Conservation (phyloP, 2,888 invertebrate genomes). For the Pterobdella sp. region DNA sequence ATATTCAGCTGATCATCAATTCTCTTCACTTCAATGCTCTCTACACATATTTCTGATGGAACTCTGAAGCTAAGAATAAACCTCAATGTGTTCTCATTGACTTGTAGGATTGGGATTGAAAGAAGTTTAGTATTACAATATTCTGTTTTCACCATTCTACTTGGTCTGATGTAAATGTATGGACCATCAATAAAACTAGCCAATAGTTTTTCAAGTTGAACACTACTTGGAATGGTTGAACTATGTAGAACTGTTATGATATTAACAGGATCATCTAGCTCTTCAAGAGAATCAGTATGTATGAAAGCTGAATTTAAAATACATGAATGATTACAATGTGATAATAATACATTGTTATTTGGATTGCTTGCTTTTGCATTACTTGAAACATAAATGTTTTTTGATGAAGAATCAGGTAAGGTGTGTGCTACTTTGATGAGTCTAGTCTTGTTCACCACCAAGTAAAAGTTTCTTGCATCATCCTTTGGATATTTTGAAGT, state of each 20-base stretch:
- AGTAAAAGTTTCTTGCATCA: neutral
- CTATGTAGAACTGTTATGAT: neutral
- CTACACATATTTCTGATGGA: slow-evolving; percentile 6
- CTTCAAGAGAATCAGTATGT: neutral
- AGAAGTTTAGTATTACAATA: neutral
- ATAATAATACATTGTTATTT: neutral
- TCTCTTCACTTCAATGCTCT: slow-evolving; percentile 19
- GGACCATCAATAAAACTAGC: slow-evolving; percentile 10
- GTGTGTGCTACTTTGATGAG: slow-evolving; percentile 7
- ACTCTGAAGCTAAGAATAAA: slow-evolving; percentile 12
- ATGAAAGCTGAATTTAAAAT: too few relatives aligned
- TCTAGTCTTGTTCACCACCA: slow-evolving; percentile 13
- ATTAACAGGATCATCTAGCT: neutral
- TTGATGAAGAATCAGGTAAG: neutral
- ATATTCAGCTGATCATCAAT: slow-evolving; percentile 20
- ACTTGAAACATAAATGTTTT: neutral
- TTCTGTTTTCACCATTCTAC: slow-evolving; percentile 7
- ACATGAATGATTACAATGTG: neutral
- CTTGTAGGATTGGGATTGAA: slow-evolving; percentile 13
- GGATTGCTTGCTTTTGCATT: neutral
- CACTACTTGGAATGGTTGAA: slow-evolving; percentile 16
- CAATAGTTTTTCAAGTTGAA: slow-evolving; percentile 11
- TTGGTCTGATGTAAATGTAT: slow-evolving; percentile 21
- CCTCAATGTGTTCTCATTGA: neutral
- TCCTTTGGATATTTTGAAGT: slow-evolving; percentile 8